Conservation (phyloP, 2,113 vertebrate genomes). For the Bagarius yarrelli region DNA sequence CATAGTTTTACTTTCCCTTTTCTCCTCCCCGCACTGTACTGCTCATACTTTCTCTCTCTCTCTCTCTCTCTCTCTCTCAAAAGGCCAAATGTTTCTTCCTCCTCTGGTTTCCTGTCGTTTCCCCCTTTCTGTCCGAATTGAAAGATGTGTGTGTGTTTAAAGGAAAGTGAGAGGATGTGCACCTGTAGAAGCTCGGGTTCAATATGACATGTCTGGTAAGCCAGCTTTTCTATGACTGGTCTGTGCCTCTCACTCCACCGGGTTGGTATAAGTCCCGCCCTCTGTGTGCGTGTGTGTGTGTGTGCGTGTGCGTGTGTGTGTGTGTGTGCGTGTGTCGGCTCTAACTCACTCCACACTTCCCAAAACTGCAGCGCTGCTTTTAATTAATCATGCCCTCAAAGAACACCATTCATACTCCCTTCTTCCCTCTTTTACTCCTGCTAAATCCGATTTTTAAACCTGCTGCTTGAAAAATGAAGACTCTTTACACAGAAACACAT, state of each 20-base stretch:
- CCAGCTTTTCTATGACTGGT: conserved; percentile 43
- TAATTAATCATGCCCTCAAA: conserved; percentile 50
- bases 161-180: conserved; percentile 27
- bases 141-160: conserved; percentile 26
- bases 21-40: not conserved
- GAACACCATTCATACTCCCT: conserved; percentile 44
- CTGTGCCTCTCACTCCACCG: conserved; percentile 44
- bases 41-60: conserved; percentile 15
- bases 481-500: not conserved
- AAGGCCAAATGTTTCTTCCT: conserved; percentile 28
- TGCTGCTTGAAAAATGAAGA: conserved; percentile 6
- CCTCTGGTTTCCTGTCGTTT: conserved; percentile 19
- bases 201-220: conserved; percentile 31
- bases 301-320: conserved; percentile 2
- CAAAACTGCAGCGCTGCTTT: conserved; percentile 46
- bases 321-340: conserved; percentile 13
- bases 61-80: not conserved
- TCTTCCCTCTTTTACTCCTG: conserved; percentile 3
- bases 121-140: conserved; percentile 6
- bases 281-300: not conserved
- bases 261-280: conserved; percentile 22
- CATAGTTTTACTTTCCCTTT: not conserved
- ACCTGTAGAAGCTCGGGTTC: conserved; percentile 45
- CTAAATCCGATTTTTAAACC: conserved; percentile 13
- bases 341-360: conserved; percentile 26